phyloP scores from a whole-genome alignment of 2,888 invertebrate genomes.

The Glaucopsyche alexis region DNA sequence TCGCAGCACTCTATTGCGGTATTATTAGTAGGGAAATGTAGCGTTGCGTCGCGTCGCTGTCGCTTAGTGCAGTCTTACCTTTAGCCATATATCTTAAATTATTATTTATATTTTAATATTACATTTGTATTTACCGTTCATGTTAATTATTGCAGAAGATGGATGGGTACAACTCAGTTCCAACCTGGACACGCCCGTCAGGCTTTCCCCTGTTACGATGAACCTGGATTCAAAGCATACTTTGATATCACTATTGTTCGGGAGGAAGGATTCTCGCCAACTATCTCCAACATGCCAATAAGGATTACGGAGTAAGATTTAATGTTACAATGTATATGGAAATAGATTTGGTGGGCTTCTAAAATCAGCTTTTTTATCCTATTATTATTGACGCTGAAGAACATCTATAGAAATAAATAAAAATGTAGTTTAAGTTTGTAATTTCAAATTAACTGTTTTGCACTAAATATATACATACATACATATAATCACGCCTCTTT shows the following conservation, averaged over 20 bases:
- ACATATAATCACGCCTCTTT: too few species aligned
- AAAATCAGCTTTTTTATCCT: not conserved
- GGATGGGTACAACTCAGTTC: conserved; percentile 89
- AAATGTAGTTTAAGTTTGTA: too few species aligned
- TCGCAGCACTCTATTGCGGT: too few species aligned
- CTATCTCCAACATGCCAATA: conserved; percentile 86
- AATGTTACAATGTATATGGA: not conserved
- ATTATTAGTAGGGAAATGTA: too few species aligned
- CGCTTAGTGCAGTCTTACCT: too few species aligned
- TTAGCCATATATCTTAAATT: too few species aligned
- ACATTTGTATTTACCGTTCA: not conserved
- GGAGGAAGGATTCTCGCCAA: conserved; percentile 67
- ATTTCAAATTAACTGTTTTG: too few species aligned
- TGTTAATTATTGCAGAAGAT: conserved; percentile 64
- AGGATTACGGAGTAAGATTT: conserved; percentile 46
- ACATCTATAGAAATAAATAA: too few species aligned
- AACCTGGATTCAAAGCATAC: conserved; percentile 88
- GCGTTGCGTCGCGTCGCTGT: too few species aligned
- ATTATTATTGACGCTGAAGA: too few species aligned
- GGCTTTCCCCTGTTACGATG: conserved; percentile 94
- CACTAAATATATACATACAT: too few species aligned
- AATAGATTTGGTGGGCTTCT: not conserved
- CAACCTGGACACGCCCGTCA: conserved; percentile 88
- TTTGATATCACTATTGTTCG: conserved; percentile 85
- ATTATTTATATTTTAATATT: not conserved